Base-by-base conservation (phyloP, 2,797 vertebrate species). In the Sternotherus odoratus region DNA sequence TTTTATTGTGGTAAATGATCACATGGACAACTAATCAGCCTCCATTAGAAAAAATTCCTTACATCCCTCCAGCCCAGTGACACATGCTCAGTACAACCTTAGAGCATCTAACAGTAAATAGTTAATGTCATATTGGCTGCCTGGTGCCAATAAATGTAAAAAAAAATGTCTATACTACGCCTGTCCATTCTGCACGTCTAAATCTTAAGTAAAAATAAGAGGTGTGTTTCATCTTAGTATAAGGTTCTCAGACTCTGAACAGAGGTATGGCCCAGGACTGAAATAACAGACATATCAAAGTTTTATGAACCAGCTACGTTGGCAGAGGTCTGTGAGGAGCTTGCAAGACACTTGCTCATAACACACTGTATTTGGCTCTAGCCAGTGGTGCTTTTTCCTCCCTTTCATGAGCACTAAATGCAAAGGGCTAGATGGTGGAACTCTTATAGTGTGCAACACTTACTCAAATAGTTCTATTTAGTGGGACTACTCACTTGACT, bases 211-310 rank as follows among this genome's bases (percentile, higher is more conserved):
- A 79, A 30, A 85, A 54, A 49, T 84, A 69, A 92, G 79, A 93
- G 63, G 26, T 60, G 5, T 56, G n/a, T 54, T 89, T 74, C 72
- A 90, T 78, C 1, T 0, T 89, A 39, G 86, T 39, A 48, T 74
- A 46, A 51, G 3, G 57, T 86, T 87, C 79, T 90, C 24, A 74
- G 48, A 54, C 2, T 54, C 17, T 1, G 0, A 89, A 72, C 24
- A 86, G 56, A 91, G 53, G 69, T 80, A 56, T 75, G 63, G 1
- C 8, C 6, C 0, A 1, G 3, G 48, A 87, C 36, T 86, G 56
- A 84, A 95, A 91, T n/a, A 90, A 8, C 24, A 46, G 33, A 36
- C 36, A 66, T 57, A 15, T 92, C 81, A 82, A 87, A 95, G 91
- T 87, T 0, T 0, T 50, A 79, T 79, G 1, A 6, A 4, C 88